phyloP scores from a whole-genome alignment of 2,797 vertebrate species.

The Sebastes hopkinsi region DNA sequence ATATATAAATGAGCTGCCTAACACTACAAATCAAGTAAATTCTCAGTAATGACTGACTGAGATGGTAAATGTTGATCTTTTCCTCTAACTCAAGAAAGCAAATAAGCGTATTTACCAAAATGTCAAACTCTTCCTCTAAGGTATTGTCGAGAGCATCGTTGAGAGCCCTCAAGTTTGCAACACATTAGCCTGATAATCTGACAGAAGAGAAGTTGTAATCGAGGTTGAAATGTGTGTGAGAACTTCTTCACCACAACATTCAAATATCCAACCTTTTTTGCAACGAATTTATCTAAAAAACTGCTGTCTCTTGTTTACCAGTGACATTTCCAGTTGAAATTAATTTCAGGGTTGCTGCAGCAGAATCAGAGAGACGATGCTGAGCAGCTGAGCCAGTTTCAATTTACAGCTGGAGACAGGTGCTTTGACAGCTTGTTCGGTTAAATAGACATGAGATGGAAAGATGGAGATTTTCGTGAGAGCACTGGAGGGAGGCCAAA shows the following conservation, averaged over 20 bases:
- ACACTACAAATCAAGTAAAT: neutral
- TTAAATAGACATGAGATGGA: slow-evolving; percentile 24
- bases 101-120: neutral
- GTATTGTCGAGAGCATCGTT: neutral
- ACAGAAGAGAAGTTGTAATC: neutral
- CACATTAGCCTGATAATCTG: neutral
- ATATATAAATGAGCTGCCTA: neutral
- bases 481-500: neutral
- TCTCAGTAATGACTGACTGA: neutral
- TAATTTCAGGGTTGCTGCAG: neutral
- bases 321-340: neutral
- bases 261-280: neutral
- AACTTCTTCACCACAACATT: neutral
- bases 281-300: neutral
- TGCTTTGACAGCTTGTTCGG: slow-evolving; percentile 32
- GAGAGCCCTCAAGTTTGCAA: neutral
- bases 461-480: slow-evolving; percentile 4
- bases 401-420: slow-evolving; percentile 18
- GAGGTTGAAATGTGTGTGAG: neutral
- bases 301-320: neutral
- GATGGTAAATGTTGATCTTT: neutral
- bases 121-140: neutral
- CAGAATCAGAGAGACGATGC: neutral
- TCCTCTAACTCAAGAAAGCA: neutral
- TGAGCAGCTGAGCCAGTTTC: slow-evolving; percentile 27